Percentiles rank a stretch among this genome's conserved stretches.
Evolutionary conservation across 2,113 vertebrate genomes (phyloP).

Genomic region (Paedocypris sp.): DNA sequence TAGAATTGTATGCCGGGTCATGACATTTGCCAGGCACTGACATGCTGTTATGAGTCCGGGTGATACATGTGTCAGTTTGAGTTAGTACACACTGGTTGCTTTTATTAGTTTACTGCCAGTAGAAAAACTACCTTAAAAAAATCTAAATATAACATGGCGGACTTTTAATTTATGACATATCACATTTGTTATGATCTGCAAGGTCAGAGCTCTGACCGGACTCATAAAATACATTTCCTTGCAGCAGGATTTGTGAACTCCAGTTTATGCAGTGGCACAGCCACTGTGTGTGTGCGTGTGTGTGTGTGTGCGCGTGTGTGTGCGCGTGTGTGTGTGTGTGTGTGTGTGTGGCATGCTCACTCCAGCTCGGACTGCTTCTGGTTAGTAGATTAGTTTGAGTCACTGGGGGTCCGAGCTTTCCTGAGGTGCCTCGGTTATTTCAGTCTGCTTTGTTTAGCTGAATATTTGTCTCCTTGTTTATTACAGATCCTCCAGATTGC

Average conservation of each 20-base stretch:
- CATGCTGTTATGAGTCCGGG: neutral
- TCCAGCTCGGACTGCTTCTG: neutral
- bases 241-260: slow-evolving; percentile 8
- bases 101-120: neutral
- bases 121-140: neutral
- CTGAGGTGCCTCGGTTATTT: slow-evolving; percentile 21
- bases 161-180: slow-evolving; percentile 10
- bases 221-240: slow-evolving; percentile 10
- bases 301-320: slow-evolving; percentile 7
- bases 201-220: slow-evolving; percentile 11
- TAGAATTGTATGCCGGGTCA: too few species aligned
- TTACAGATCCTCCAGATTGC: slow-evolving; percentile 32
- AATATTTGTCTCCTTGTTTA: slow-evolving; percentile 43
- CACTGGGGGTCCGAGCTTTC: slow-evolving; percentile 8
- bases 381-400: slow-evolving; percentile 24
- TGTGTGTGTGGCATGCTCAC: slow-evolving; percentile 6
- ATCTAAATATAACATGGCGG: slow-evolving; percentile 11
- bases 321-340: neutral
- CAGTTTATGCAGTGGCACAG: neutral
- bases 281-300: neutral
- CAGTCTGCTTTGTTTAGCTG: slow-evolving; percentile 36
- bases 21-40: neutral
- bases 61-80: slow-evolving; percentile 5
- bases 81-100: neutral
- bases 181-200: slow-evolving; percentile 16